phyloP scores from a whole-genome alignment of 2,797 vertebrate species.

The Pangasius sanitwongsei region DNA sequence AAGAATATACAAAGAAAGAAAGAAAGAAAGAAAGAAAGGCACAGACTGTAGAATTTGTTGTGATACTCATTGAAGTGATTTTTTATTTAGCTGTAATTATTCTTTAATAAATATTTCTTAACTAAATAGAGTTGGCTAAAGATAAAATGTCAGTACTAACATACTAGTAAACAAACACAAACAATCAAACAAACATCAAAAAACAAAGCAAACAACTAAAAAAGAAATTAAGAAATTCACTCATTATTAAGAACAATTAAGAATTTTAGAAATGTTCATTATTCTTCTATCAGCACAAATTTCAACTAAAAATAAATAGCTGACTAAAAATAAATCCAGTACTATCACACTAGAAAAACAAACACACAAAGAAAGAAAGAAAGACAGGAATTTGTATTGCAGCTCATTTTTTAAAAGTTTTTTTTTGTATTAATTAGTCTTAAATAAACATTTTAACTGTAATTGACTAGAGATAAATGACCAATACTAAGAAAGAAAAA shows the following conservation, averaged over 20 bases:
- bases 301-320: neutral
- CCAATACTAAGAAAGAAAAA: neutral
- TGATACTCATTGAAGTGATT: neutral
- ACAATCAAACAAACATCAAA: neutral
- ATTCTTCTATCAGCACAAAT: too few species aligned
- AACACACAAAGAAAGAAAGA: neutral
- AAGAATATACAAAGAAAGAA: neutral
- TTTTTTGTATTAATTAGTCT: neutral
- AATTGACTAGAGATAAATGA: neutral
- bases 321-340: neutral
- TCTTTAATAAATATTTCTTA: neutral
- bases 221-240: neutral
- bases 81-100: too few species aligned
- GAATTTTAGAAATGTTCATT: neutral
- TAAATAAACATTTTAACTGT: neutral
- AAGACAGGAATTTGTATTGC: neutral
- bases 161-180: neutral
- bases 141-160: neutral
- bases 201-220: neutral
- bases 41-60: neutral
- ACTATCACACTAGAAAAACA: too few species aligned
- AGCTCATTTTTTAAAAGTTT: neutral
- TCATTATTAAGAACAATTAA: neutral
- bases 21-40: neutral
- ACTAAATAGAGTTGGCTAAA: neutral